Conservation (phyloP, 35 echinoderm and acorn worm genomes). For the Apostichopus californicus region DNA sequence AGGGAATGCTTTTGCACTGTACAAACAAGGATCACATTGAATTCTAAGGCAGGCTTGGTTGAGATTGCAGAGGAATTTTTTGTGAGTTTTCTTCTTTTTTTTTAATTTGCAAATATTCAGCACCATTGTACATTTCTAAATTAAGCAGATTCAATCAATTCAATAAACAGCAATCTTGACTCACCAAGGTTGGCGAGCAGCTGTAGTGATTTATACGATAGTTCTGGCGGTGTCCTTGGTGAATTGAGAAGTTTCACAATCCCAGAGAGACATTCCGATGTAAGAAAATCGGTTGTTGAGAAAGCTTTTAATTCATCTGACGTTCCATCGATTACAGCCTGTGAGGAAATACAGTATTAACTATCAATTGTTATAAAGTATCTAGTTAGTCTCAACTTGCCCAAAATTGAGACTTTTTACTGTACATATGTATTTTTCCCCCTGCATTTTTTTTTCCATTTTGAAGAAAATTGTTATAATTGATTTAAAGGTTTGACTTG, state of each 20-base stretch:
- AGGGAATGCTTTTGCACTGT: no score
- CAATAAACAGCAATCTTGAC: not conserved
- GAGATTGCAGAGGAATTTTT: no score
- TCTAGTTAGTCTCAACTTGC: not conserved
- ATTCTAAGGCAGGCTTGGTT: no score
- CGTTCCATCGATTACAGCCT: not conserved
- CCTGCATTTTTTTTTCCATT: not conserved
- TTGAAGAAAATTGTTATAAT: not conserved
- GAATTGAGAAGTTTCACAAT: not conserved
- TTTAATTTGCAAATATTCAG: no score
- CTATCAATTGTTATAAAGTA: not conserved
- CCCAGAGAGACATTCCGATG: constrained; percentile 18
- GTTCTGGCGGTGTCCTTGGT: constrained; percentile 1
- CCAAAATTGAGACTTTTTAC: not conserved
- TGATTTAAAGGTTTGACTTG: not conserved
- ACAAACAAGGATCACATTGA: no score
- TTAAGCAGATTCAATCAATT: no score
- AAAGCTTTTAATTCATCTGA: not conserved
- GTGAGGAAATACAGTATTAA: not conserved
- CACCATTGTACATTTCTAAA: no score
- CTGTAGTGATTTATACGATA: not conserved
- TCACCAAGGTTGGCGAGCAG: not conserved
- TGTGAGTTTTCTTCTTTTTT: no score
- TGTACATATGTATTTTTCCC: not conserved
- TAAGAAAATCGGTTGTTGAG: not conserved